These are phyloP conservation scores for Chamaetylas fuelleborni DNA, from an alignment of 2,113 vertebrate genomes.

Conservation along the genomic window DNA sequence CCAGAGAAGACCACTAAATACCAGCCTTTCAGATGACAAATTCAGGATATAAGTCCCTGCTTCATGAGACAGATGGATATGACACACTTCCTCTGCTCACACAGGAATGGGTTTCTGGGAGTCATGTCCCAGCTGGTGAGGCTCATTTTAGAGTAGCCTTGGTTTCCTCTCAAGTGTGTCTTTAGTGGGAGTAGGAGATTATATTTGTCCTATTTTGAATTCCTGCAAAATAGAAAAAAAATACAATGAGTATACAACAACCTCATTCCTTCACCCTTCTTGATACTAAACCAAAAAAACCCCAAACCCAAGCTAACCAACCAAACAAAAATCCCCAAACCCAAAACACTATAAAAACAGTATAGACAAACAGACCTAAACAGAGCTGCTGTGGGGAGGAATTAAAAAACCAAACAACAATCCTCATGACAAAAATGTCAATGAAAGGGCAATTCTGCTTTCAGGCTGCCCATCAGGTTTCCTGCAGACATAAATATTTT, in stretches of 20 bases:
- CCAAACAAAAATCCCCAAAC: background rate
- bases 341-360: background rate
- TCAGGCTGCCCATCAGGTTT: background rate
- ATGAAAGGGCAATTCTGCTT: background rate
- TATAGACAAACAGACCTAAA: background rate
- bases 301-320: background rate
- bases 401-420: background rate
- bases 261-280: background rate
- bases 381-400: background rate
- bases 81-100: background rate
- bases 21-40: background rate
- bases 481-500: background rate
- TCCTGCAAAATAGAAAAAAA: background rate
- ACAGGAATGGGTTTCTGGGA: background rate
- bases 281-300: background rate
- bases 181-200: background rate
- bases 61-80: background rate
- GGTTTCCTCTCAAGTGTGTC: background rate
- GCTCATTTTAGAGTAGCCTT: background rate
- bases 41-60: fast-evolving
- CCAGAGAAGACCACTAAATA: background rate
- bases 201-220: background rate
- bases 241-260: background rate
- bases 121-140: fast-evolving
- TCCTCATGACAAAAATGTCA: background rate